Evolutionary conservation across 2,113 vertebrate species (phyloP), one percentile per base, ranked within the genome.

Genomic region (Nesoenas mayeri): DNA sequence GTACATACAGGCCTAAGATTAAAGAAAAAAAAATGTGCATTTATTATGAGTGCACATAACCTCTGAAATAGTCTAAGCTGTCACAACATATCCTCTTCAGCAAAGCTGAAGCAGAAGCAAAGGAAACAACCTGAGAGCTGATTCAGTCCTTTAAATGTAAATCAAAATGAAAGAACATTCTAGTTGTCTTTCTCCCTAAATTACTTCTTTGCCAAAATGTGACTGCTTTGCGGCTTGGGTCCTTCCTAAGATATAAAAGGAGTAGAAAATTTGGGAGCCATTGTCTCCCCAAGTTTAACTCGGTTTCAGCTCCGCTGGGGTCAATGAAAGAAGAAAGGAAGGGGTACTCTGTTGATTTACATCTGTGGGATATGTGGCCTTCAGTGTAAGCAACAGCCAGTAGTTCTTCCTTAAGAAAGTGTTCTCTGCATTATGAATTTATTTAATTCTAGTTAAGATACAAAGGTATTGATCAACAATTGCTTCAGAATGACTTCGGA

Each of bases 51-150:
- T 89, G 65, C 78, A 79, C 47, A 54, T 85, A 79, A 88, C 47
- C 60, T 78, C 36, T 95, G 75, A 83, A 94, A 78, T 22, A 94
- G 48, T 85, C 94, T 91, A 91, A 85, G 51, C 79, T 94, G 75
- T 85, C 71, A 79, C 64, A 93, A 77, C 47, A 73, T 64, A 64
- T 0, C 0, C 61, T 67, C 51, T 78, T 93, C 51, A 67, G 26
- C 40, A 62, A 80, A 80, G 51, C 47, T 94, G 56, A 77, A 54
- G 36, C 3, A 1, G 29, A 67, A 60, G 21, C 16, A 40, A 85
- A 72, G n/a, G 34, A 81, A 88, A 70, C n/a, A 77, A 78, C 16
- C 36, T 8, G 2, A 51, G 32, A 67, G 29, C 26, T 66, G 54
- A 44, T 79, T 84, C 21, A 53, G 50, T 81, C 28, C 32, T 89